Conservation (phyloP, 2,888 invertebrate species). For the Zaprionus lineosus region DNA sequence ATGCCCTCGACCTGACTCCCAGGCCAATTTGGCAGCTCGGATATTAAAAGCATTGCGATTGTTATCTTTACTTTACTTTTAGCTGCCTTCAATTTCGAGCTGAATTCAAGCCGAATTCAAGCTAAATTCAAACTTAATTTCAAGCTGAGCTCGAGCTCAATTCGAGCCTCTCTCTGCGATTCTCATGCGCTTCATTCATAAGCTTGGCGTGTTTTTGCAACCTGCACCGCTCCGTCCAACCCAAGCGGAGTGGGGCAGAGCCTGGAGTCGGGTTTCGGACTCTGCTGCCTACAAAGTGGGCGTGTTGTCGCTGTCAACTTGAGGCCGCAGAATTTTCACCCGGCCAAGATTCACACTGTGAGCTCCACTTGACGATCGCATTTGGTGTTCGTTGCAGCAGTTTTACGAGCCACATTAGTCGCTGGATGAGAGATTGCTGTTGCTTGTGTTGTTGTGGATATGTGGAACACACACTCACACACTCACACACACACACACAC, state of each 20-base stretch:
- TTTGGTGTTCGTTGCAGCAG: slow-evolving; percentile 7
- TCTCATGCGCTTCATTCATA: slow-evolving; percentile 35
- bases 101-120: no score
- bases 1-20: no score
- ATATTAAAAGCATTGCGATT: no score
- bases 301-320: slow-evolving; percentile 12
- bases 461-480: slow-evolving; percentile 28
- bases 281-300: slow-evolving; percentile 35
- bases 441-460: not conserved
- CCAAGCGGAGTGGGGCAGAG: not conserved
- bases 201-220: not conserved
- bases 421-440: not conserved
- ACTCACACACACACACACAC: not conserved
- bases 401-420: slow-evolving; percentile 11
- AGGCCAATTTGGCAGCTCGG: no score
- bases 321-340: slow-evolving; percentile 31
- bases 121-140: not conserved
- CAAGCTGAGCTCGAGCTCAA: not conserved
- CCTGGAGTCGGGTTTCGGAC: slow-evolving; percentile 17
- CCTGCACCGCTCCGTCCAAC: no score
- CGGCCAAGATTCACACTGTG: slow-evolving; percentile 14
- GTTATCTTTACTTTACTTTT: no score
- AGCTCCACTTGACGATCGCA: slow-evolving; percentile 37
- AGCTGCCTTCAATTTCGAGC: no score
- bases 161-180: slow-evolving; percentile 22